Evolutionary conservation across 2,113 vertebrate species (phyloP).

Genomic region (Rhineura floridana): DNA sequence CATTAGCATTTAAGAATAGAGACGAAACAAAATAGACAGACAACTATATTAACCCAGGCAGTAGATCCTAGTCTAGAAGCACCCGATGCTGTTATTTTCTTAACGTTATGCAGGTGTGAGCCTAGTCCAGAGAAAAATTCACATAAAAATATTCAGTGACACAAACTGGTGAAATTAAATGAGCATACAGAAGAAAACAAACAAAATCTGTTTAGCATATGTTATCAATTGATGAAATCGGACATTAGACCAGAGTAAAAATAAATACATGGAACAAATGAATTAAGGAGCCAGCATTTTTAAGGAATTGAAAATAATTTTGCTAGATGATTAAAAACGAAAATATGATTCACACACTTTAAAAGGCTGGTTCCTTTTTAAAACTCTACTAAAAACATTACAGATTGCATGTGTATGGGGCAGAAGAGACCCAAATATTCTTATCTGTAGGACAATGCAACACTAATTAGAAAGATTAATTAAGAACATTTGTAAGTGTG

Average conservation of each 20-base stretch:
- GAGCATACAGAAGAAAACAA: too few species aligned
- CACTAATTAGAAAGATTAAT: constrained; percentile 14
- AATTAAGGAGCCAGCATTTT: neutral
- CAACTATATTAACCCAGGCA: neutral
- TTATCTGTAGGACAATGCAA: neutral
- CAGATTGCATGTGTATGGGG: neutral
- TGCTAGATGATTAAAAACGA: neutral
- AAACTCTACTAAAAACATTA: neutral
- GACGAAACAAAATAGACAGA: neutral
- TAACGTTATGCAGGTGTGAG: neutral
- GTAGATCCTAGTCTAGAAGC: neutral
- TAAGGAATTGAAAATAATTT: neutral
- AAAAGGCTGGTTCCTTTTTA: neutral
- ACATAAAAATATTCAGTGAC: neutral
- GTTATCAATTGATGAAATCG: too few species aligned
- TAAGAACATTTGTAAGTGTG: constrained; percentile 8
- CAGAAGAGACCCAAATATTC: neutral
- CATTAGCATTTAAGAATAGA: neutral
- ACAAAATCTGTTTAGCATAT: too few species aligned
- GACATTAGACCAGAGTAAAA: neutral
- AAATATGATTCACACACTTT: neutral
- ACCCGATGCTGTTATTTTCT: neutral
- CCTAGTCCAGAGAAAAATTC: neutral
- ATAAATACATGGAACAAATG: neutral
- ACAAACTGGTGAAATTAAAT: too few species aligned